Evolutionary conservation across 2,797 vertebrate species (phyloP), one percentile per base, ranked within the genome.

Genomic region (Parambassis ranga): DNA sequence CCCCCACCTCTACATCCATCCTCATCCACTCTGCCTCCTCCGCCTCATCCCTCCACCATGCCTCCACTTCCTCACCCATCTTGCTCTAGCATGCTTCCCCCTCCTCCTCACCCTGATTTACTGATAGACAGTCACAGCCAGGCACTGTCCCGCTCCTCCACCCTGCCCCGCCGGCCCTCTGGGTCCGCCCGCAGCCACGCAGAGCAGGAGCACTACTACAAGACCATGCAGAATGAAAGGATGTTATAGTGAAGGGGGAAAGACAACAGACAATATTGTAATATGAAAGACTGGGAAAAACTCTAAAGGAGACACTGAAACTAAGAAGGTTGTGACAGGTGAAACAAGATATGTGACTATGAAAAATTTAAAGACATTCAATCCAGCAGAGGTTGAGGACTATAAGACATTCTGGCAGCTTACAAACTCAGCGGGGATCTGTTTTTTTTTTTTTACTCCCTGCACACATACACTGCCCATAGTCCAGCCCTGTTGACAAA

Each of bases 201-300:
- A 0, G 95, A 97, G 73, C 90, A 89, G 0, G 96, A 98, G 73
- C 92, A 93, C 0, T 98, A 95, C 87, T 99, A 96, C 86, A 95
- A 95, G 82, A 94, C 95, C 53, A 89, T 97, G 90, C 95, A 96
- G 33, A 89, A 91, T 0, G 84, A 90, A 77, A 77, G 90, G 80
- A 90, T 90, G 88, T 76, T 91, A 65, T 91, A 90, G 75, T 76
- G 3, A 59, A 43, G 7, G 4, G 19, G 11, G n/a, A 8, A 42
- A 20, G 24, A 23, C 9, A 1, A 22, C n/a, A 6, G 56, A 36
- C 43, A 13, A 32, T 39, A 13, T 39, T 64, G 64, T 55, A 53
- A 56, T 8, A 44, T 26, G 33, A 43, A n/a, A 52, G 60, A 61
- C 62, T 49, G 52, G 15, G 68, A 33, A 48, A 38, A 41, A 65